Base-by-base conservation (phyloP, 37 sponge, comb jelly and placozoan genomes). In the Agelas oroides region DNA sequence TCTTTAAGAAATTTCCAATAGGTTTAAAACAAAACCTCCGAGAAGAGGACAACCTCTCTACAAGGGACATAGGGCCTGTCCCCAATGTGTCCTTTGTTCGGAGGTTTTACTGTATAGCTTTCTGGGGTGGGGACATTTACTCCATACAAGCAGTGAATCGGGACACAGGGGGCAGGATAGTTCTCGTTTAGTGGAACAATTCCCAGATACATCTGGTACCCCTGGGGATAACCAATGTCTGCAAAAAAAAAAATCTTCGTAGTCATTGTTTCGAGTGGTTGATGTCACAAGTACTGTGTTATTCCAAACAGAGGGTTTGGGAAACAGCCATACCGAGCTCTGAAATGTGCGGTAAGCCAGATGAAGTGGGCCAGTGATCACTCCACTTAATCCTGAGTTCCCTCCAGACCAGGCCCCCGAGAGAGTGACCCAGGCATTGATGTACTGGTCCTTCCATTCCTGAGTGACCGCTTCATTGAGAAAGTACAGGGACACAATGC, bases 91-190 rank as follows among this genome's bases (percentile, higher is more conserved):
- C n/a, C n/a, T n/a, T n/a, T n/a, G n/a, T n/a, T n/a, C n/a, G n/a
- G n/a, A n/a, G n/a, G n/a, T n/a, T n/a, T n/a, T n/a, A n/a, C n/a
- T 2, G 34, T 31, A 33, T 62, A 87, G 17, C 58, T 71, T 58
- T 71, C 79, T 32, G 79, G n/a, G n/a, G n/a, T n/a, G n/a, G n/a
- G n/a, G n/a, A n/a, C n/a, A n/a, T n/a, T n/a, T n/a, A n/a, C n/a
- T 28, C 96, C 94, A 81, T 96, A 87, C 17, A 86, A 54, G 33
- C 96, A 95, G 63, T 86, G 71, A 18, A 86, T 76, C 18, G 90
- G 57, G 14, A 93, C 93, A 34, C 73, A 75, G 5, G 94, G 91
- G 19, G 81, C 82, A 2, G 57, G 30, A 20, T 34, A 86, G 35
- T 65, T 80, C 24, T 40, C 65, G 19, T 84, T 88, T 24, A 88